Conservation (phyloP, 2,888 invertebrate species). For the Operophtera brumata region DNA sequence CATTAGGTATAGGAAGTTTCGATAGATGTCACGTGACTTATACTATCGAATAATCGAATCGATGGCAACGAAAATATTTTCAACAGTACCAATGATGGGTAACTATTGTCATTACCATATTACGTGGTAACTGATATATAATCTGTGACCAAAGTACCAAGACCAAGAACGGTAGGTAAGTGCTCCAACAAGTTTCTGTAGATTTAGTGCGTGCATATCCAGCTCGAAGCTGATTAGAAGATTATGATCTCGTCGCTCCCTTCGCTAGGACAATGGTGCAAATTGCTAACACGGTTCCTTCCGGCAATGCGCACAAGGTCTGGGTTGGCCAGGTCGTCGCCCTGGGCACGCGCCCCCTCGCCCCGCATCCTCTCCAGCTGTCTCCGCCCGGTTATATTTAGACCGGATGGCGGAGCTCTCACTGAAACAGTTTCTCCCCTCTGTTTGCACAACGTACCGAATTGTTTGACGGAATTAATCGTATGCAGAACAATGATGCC, state of each 20-base stretch:
- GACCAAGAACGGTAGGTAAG: no score
- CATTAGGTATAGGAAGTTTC: no score
- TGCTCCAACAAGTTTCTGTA: no score
- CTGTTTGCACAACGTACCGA: conserved; percentile 62
- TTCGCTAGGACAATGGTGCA: conserved; percentile 44
- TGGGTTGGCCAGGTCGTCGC: conserved; percentile 68
- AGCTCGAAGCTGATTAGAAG: neutral
- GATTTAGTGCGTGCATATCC: no score
- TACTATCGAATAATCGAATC: no score
- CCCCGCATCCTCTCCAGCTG: conserved; percentile 52
- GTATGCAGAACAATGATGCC: conserved; percentile 44
- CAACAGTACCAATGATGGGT: no score
- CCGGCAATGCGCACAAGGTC: conserved; percentile 67
- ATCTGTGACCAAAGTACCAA: no score
- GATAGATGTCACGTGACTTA: no score
- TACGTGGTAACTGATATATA: no score
- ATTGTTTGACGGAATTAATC: conserved; percentile 50
- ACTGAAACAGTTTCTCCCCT: conserved; percentile 71
- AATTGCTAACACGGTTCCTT: conserved; percentile 53
- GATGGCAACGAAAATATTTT: no score
- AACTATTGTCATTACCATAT: no score
- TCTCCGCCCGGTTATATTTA: conserved; percentile 71
- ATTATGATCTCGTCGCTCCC: conserved; percentile 1
- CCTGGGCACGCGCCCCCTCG: conserved; percentile 41
- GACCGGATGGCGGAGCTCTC: conserved; percentile 68